Base-by-base conservation (phyloP, 2,797 vertebrate species). In the Paedocypris micromegethes region DNA sequence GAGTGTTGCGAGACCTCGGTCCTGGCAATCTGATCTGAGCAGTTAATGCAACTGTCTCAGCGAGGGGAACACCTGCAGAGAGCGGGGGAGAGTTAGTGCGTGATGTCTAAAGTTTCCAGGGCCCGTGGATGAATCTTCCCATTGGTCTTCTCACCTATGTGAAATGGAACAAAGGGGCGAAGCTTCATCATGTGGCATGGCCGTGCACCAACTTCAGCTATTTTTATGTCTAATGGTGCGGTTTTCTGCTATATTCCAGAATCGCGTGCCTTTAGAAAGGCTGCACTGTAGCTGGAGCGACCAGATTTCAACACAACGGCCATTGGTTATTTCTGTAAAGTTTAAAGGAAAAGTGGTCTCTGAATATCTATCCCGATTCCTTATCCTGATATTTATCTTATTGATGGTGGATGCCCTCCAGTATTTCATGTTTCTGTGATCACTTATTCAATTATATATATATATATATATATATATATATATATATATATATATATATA, bases 321-420 rank as follows among this genome's bases (percentile, higher is more conserved):
- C 62, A 45, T 61, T 61, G 64, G 70, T 78, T 74, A 58, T 78
- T 69, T 42, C 72, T 78, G 74, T 74, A 74, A 6, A 6, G 5
- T 46, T 72, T 74, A 8, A 76, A 78, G 68, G 65, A 68, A 74
- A 76, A 72, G 39, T 72, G 61, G 46, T 59, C 70, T 75, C 74
- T 68, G 56, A 78, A 75, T 70, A 68, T 70, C 6, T 69, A 46
- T 53, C 9, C 53, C 6, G 54, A 66, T 75, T 61, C 70, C 72
- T 54, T 64, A 78, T 76, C 68, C 62, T 74, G 57, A 61, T 74
- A 52, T 70, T 38, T 74, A 58, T 69, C 39, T 74, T 73, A 71
- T 63, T 78, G 58, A 78, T 71, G 75, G 77, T 78, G 77, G 69
- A 78, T 23, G 23, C 23, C 23, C 23, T 23, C 23, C 23, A 23